Base-by-base conservation (phyloP, 2,113 vertebrate species). In the Xiphorhynchus elegans region DNA sequence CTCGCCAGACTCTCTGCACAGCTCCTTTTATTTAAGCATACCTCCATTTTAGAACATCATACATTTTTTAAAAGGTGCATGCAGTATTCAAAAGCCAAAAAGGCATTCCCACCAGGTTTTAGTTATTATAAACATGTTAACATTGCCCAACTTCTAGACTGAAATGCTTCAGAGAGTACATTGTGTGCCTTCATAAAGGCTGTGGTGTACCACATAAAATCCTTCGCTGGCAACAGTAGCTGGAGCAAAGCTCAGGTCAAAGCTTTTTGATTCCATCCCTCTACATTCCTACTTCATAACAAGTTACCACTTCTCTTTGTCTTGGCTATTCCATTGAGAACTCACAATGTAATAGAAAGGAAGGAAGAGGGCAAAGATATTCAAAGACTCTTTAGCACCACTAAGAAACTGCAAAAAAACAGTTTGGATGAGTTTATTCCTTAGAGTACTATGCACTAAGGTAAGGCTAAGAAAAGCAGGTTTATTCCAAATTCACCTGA, bases 131-230 rank as follows among this genome's bases (percentile, higher is more conserved):
- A 89, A 90, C 56, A 87, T 2, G 29, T 78, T 84, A 90, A 68
- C 11, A 2, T 78, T 90, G 66, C 90, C 84, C 77, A 92, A 60
- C 44, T 92, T 84, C 66, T 72, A 52, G n/a, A 70, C 19, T 40
- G 68, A 90, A 80, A n/a, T 88, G 40, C 83, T 95, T 93, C 59
- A 68, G 69, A 87, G 75, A 89, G 90, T 93, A 97, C 95, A 92
- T 26, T 78, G 47, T 73, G 95, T 95, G 85, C 92, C 90, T 96
- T 88, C 88, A 60, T 2, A 84, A 76, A 81, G 76, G 62, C 55
- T 95, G 92, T 87, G 95, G 95, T 84, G 88, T 73, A 95, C 95
- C 93, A 95, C 92, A 93, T 63, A 89, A 96, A 96, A 94, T 93
- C 79, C 87, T 29, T 19, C 12, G 68, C 6, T 92, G 80, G 90